phyloP scores from a whole-genome alignment of 1,140 invertebrate genomes.

The Leptinotarsa lineolata region DNA sequence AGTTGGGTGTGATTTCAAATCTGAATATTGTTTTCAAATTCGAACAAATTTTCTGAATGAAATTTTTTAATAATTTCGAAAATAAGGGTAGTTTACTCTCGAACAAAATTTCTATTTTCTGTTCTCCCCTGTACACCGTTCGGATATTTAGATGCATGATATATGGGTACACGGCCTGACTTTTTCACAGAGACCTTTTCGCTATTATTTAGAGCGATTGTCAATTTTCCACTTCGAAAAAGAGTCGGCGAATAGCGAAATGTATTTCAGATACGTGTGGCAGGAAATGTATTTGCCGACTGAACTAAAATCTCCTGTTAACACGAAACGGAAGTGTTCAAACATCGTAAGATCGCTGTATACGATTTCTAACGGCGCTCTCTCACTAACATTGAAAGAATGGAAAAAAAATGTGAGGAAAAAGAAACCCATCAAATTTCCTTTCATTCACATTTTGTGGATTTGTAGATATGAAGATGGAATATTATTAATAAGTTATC shows the following conservation, averaged over 20 bases:
- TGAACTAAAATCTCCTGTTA: constrained; percentile 40
- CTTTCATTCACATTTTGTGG: background rate
- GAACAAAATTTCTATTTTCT: too few relatives aligned
- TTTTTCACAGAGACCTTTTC: background rate
- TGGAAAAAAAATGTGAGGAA: background rate
- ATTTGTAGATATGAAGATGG: too few relatives aligned
- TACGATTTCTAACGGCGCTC: background rate
- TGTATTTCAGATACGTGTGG: constrained; percentile 41
- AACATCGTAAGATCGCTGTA: constrained; percentile 34
- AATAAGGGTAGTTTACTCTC: too few relatives aligned
- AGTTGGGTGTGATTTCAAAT: too few relatives aligned
- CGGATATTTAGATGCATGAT: too few relatives aligned
- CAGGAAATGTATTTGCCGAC: constrained; percentile 39
- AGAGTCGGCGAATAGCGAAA: constrained; percentile 32
- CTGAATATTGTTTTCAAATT: too few relatives aligned
- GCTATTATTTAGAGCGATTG: constrained; percentile 16
- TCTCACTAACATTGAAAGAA: background rate
- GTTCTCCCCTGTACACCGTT: too few relatives aligned
- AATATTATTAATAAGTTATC: too few relatives aligned
- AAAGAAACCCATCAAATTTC: background rate
- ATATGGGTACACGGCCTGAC: background rate
- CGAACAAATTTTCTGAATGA: too few relatives aligned
- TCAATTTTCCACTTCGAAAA: constrained; percentile 27
- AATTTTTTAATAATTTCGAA: too few relatives aligned
- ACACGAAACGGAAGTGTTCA: constrained; percentile 42